phyloP scores from a whole-genome alignment of 2,113 vertebrate species.

The Syngnathus floridae region DNA sequence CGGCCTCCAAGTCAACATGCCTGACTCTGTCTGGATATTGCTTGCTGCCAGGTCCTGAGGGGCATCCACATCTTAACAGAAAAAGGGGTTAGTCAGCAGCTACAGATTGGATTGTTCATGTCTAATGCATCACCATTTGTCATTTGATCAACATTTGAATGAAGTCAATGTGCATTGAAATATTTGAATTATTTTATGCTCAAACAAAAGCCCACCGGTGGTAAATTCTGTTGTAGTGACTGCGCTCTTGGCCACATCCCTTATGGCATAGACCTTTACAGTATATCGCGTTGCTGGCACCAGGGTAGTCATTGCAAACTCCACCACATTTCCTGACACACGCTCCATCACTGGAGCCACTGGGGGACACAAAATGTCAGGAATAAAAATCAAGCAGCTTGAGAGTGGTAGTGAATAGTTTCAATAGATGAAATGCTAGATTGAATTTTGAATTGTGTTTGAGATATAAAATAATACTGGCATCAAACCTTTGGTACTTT shows the following conservation, averaged over 20 bases:
- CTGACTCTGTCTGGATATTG: constrained; percentile 87
- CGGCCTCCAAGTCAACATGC: constrained; percentile 81
- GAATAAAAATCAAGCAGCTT: background rate
- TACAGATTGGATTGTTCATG: background rate
- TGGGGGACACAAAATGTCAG: constrained; percentile 40
- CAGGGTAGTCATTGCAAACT: constrained; percentile 81
- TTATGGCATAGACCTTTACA: constrained; percentile 80
- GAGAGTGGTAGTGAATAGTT: background rate
- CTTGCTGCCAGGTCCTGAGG: constrained; percentile 80
- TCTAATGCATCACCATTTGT: background rate
- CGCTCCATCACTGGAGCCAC: constrained; percentile 78
- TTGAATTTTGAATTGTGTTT: background rate
- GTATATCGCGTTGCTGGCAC: constrained; percentile 82
- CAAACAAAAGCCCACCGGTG: constrained; percentile 75
- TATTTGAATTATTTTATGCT: background rate
- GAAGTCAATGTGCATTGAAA: background rate
- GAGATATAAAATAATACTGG: background rate
- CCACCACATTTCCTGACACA: constrained; percentile 87
- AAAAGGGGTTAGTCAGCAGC: background rate
- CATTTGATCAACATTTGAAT: background rate
- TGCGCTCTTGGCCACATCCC: constrained; percentile 79
- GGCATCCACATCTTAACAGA: constrained; percentile 80
- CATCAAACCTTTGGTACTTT: background rate
- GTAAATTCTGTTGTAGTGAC: constrained; percentile 80
- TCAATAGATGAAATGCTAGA: background rate